phyloP scores from a whole-genome alignment of 2,888 invertebrate genomes.

The Hipparchia sbordonii region DNA sequence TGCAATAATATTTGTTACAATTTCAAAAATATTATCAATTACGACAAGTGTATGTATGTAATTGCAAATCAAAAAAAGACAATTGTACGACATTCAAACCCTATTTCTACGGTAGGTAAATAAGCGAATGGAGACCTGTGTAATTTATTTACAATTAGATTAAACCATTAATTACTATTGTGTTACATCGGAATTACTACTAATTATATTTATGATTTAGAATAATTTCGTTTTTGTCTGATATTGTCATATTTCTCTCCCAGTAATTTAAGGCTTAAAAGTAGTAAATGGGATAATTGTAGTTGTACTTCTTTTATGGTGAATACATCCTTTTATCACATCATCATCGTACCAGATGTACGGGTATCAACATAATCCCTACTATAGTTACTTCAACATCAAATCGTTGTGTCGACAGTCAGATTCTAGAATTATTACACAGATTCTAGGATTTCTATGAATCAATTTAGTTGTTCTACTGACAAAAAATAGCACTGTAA shows the following conservation, averaged over 20 bases:
- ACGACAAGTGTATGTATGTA: background rate
- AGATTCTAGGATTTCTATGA: too few species aligned
- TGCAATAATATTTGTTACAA: too few species aligned
- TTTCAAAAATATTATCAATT: background rate
- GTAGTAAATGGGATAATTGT: background rate
- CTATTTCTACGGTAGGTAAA: conserved; percentile 36
- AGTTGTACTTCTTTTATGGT: conserved; percentile 6
- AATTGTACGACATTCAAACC: conserved; percentile 1
- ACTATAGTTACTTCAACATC: too few species aligned
- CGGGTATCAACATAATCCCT: too few species aligned
- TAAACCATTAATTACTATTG: conserved; percentile 54
- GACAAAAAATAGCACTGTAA: too few species aligned
- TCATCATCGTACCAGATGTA: background rate
- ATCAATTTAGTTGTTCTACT: too few species aligned
- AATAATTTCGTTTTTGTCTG: conserved; percentile 34
- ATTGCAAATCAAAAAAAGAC: background rate
- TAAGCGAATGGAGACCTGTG: conserved; percentile 42
- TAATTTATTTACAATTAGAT: conserved; percentile 50
- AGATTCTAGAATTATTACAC: too few species aligned
- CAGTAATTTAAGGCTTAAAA: conserved; percentile 15
- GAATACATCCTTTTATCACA: background rate
- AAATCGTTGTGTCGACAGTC: too few species aligned
- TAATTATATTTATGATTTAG: conserved; percentile 33
- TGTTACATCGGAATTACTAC: conserved; percentile 52
- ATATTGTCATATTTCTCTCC: conserved; percentile 41